A percentile compares a stretch with the other conserved stretches of the same genome.
Conservation (phyloP, 1,140 invertebrate species). For the Teleopsis dalmanni region DNA sequence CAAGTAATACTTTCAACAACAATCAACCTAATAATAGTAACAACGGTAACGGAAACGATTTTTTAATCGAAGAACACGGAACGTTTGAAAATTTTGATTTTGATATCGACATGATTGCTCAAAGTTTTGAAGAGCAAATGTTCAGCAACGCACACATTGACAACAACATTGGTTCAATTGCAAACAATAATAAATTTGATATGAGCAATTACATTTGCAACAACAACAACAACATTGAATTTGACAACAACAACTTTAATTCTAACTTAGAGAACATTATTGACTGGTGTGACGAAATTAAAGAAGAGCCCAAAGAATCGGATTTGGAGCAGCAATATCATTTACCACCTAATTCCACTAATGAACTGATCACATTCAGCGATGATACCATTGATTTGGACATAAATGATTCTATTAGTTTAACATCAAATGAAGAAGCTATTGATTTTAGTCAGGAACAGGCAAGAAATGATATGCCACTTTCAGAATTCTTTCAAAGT, state of each 20-base stretch:
- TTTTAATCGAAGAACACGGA: constrained; percentile 22
- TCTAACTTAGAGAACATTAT: constrained; percentile 10
- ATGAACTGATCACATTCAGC: too few relatives aligned
- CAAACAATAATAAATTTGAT: not conserved
- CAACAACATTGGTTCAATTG: not conserved
- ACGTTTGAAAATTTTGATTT: constrained; percentile 32
- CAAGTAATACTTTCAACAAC: too few relatives aligned
- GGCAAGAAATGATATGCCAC: not conserved
- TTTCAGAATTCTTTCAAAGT: not conserved
- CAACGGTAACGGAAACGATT: constrained; percentile 15
- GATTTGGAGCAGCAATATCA: too few relatives aligned
- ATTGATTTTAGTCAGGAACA: not conserved
- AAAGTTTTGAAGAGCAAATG: constrained; percentile 16
- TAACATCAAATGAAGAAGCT: too few relatives aligned
- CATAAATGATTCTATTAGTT: too few relatives aligned
- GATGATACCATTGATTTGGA: too few relatives aligned
- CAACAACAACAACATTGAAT: constrained; percentile 3
- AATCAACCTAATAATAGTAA: constrained; percentile 31
- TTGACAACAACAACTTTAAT: constrained; percentile 2
- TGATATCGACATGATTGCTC: constrained; percentile 38
- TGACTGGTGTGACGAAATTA: too few relatives aligned
- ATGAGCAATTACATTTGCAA: constrained; percentile 11
- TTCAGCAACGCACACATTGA: constrained; percentile 3
- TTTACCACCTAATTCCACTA: too few relatives aligned
- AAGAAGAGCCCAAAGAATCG: too few relatives aligned